Percentiles rank a stretch among this genome's conserved stretches.
Evolutionary conservation across 2,113 vertebrate genomes (phyloP).

Genomic region (Myanophis thanlyinensis): DNA sequence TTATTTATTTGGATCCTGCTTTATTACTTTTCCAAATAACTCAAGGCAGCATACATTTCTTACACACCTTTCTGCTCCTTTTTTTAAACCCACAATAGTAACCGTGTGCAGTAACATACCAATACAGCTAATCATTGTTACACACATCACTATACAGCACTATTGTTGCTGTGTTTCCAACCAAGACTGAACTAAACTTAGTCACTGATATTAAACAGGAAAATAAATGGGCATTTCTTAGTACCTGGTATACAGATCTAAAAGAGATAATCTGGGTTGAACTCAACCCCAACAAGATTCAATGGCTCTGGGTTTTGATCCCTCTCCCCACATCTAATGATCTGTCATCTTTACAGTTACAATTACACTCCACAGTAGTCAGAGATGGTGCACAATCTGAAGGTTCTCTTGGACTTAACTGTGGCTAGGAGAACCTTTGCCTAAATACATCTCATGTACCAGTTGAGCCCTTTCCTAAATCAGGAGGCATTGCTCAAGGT

Average conservation of each 20-base stretch:
- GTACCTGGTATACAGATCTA: background rate
- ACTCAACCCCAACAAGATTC: background rate
- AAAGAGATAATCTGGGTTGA: background rate
- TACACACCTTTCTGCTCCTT: background rate
- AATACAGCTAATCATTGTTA: background rate
- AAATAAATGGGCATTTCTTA: background rate
- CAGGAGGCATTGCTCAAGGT: background rate
- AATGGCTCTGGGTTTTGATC: background rate
- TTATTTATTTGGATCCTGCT: background rate
- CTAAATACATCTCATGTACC: background rate
- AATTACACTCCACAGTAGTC: background rate
- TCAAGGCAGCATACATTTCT: background rate
- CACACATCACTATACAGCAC: background rate
- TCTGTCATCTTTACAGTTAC: background rate
- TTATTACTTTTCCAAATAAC: background rate
- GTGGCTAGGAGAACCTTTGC: background rate
- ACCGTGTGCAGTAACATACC: background rate
- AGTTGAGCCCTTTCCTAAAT: background rate
- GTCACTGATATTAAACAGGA: background rate
- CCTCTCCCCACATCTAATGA: background rate
- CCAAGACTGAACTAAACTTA: background rate
- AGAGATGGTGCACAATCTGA: background rate
- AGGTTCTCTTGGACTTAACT: background rate
- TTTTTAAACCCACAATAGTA: background rate
- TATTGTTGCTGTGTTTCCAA: background rate